Conservation (phyloP, 53 echinoderm and acorn worm species). For the Hippasteria phrygiana region DNA sequence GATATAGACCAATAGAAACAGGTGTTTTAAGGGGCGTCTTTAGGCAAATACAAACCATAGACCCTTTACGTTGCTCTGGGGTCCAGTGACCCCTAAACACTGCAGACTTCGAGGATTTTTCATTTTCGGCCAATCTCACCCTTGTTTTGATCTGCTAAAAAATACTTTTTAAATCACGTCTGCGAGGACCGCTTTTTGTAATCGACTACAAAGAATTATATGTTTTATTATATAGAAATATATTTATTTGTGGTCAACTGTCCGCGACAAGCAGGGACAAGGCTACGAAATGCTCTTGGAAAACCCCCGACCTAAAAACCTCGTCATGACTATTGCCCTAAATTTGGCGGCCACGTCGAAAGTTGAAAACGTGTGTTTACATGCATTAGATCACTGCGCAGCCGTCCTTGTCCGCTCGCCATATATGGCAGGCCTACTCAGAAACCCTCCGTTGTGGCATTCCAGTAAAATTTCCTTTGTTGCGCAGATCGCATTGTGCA, state of each 20-base stretch:
- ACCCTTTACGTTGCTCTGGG: too few relatives aligned
- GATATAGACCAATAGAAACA: too few relatives aligned
- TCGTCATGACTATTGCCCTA: not conserved
- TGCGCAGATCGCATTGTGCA: slow-evolving; percentile 27
- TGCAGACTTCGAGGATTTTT: too few relatives aligned
- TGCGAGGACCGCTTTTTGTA: too few relatives aligned
- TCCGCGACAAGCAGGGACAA: too few relatives aligned
- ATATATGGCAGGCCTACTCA: slow-evolving; percentile 50
- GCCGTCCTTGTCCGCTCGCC: slow-evolving; percentile 32
- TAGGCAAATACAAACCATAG: too few relatives aligned
- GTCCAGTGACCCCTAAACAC: too few relatives aligned
- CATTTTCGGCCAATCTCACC: too few relatives aligned
- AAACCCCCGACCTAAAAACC: slow-evolving; percentile 3
- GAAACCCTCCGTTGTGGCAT: slow-evolving; percentile 37
- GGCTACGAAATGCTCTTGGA: not conserved
- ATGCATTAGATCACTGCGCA: slow-evolving; percentile 23
- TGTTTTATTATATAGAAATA: not conserved
- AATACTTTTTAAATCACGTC: too few relatives aligned
- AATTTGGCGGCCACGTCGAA: slow-evolving; percentile 40
- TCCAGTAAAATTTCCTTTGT: slow-evolving; percentile 59
- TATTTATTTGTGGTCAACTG: not conserved
- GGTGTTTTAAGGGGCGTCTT: too few relatives aligned
- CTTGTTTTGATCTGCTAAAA: too few relatives aligned
- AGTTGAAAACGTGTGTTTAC: slow-evolving; percentile 52
- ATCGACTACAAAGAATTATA: too few relatives aligned